These are phyloP conservation scores for Abrostola triplasia DNA, from an alignment of 2,888 invertebrate genomes.

Conservation along the genomic window DNA sequence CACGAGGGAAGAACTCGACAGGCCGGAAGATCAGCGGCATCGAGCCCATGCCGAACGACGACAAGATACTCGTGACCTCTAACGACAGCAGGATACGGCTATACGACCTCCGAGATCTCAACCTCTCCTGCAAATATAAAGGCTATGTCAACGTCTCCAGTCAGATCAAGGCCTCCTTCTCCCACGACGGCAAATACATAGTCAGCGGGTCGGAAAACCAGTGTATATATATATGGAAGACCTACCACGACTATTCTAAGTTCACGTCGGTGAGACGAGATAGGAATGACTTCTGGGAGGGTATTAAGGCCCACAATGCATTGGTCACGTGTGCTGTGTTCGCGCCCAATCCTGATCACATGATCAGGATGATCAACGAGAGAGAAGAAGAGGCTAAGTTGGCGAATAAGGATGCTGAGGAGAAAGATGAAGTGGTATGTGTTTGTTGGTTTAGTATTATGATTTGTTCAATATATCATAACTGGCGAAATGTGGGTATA, in stretches of 20 bases:
- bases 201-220: slow-evolving; percentile 99
- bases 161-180: slow-evolving; percentile 99
- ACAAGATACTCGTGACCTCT: slow-evolving; percentile 98
- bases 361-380: slow-evolving; percentile 92
- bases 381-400: slow-evolving; percentile 78
- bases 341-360: slow-evolving; percentile 98
- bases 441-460: slow-evolving; percentile 7
- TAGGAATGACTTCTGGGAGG: slow-evolving; percentile 99
- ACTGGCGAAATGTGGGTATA: too few species aligned
- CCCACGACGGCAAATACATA: slow-evolving; percentile 99
- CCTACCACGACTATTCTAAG: slow-evolving; percentile 98
- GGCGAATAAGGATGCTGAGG: slow-evolving; percentile 59
- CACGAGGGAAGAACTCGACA: slow-evolving; percentile 97
- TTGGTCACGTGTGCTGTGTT: slow-evolving; percentile 99
- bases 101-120: slow-evolving; percentile 98
- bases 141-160: slow-evolving; percentile 97
- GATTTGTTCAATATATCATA: too few species aligned
- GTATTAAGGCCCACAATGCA: slow-evolving; percentile 95
- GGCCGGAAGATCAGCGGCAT: slow-evolving; percentile 99
- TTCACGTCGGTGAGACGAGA: slow-evolving; percentile 97
- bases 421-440: slow-evolving; percentile 75
- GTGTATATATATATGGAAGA: slow-evolving; percentile 99
- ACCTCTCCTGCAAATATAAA: slow-evolving; percentile 98
- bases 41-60: slow-evolving; percentile 98
- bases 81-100: slow-evolving; percentile 99